A percentile compares a stretch with the other conserved stretches of the same genome.
Conservation (phyloP, 2,888 invertebrate species). For the Synanthedon formicaeformis region DNA sequence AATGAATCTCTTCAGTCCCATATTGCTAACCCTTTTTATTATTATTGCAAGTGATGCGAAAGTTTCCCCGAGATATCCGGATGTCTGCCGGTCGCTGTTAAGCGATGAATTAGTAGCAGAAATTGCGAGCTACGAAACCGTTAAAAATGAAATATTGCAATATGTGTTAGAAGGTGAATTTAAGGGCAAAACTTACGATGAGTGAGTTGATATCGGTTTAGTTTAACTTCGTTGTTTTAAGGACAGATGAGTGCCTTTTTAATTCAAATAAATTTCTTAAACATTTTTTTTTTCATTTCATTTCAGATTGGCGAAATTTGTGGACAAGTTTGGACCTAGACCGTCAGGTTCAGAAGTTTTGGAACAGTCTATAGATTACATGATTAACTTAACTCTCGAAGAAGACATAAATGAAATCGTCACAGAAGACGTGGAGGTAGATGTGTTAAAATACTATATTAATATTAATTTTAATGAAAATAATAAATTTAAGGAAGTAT, state of each 20-base stretch:
- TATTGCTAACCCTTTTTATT: slow-evolving; percentile 25
- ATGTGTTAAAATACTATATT: slow-evolving; percentile 3
- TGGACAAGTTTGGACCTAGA: slow-evolving; percentile 73
- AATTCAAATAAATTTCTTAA: neutral
- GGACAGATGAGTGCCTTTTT: no score
- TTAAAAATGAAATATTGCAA: slow-evolving; percentile 62
- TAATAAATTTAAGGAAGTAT: neutral
- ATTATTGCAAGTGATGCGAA: slow-evolving; percentile 29
- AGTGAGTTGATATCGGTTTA: slow-evolving; percentile 32
- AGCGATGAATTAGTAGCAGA: slow-evolving; percentile 63
- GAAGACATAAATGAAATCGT: slow-evolving; percentile 71
- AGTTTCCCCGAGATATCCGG: slow-evolving; percentile 23
- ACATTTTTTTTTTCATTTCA: neutral
- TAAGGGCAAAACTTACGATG: slow-evolving; percentile 69
- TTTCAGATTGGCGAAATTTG: slow-evolving; percentile 51
- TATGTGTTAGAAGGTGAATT: slow-evolving; percentile 64
- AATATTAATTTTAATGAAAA: slow-evolving; percentile 1
- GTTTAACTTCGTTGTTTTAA: no score
- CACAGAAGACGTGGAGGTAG: slow-evolving; percentile 74
- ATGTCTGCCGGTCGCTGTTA: slow-evolving; percentile 43
- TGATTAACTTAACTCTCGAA: slow-evolving; percentile 49
- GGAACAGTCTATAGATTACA: slow-evolving; percentile 77
- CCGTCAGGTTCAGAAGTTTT: slow-evolving; percentile 73
- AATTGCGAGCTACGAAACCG: slow-evolving; percentile 67
- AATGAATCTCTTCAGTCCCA: slow-evolving; percentile 27